Evolutionary conservation across 2,113 vertebrate genomes (phyloP).

Genomic region (Melanerpes aurifrons): DNA sequence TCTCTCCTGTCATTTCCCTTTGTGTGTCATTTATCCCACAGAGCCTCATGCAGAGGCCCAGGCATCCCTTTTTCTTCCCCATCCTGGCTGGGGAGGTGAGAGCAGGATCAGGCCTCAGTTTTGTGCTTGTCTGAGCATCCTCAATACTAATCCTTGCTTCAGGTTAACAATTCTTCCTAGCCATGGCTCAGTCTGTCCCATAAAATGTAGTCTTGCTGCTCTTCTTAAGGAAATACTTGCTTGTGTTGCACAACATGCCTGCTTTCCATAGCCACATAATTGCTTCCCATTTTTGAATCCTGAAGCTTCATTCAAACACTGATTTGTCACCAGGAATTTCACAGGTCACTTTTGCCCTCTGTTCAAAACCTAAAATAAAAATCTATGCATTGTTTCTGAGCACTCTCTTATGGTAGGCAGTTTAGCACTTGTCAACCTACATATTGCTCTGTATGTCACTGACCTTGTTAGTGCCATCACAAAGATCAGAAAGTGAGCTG

Average conservation of each 20-base stretch:
- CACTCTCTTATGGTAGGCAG: neutral
- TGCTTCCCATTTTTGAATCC: neutral
- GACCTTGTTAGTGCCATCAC: neutral
- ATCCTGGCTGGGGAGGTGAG: neutral
- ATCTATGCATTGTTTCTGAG: neutral
- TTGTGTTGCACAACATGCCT: neutral
- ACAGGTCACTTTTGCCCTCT: neutral
- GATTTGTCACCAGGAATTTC: neutral
- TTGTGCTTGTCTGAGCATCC: neutral
- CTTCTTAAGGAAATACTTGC: neutral
- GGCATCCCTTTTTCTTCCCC: neutral
- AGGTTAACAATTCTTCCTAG: neutral
- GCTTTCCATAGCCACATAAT: neutral
- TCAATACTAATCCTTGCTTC: neutral
- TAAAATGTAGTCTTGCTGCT: neutral
- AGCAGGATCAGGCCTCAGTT: neutral
- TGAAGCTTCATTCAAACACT: neutral
- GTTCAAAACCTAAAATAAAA: constrained; percentile 31
- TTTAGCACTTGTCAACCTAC: constrained; percentile 20
- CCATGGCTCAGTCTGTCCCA: neutral
- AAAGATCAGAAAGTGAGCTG: neutral
- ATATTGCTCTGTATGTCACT: neutral
- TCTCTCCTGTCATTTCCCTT: neutral
- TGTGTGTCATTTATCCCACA: neutral
- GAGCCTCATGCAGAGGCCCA: neutral